A percentile compares a stretch with the other conserved stretches of the same genome.
These are phyloP conservation scores for Gambelia wislizenii DNA, from an alignment of 2,797 vertebrate species.

Conservation along the genomic window DNA sequence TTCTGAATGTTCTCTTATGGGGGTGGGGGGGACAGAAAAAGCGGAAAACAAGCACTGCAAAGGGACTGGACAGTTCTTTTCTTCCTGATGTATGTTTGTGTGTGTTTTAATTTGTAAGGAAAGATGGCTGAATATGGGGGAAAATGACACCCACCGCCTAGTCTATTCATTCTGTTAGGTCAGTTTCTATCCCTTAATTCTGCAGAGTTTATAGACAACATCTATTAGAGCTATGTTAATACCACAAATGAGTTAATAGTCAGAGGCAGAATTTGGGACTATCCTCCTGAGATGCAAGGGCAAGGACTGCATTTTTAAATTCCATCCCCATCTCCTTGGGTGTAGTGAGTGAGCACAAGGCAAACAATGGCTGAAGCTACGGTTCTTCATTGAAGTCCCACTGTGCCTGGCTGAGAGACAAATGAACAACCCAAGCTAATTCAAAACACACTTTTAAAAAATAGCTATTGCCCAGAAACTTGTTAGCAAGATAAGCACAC, in stretches of 20 bases:
- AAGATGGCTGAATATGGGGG: background rate
- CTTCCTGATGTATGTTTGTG: background rate
- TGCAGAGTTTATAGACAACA: background rate
- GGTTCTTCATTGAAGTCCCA: fast-evolving
- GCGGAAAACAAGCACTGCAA: background rate
- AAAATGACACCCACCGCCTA: background rate
- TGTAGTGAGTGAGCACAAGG: background rate
- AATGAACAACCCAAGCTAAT: background rate
- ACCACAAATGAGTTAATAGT: background rate
- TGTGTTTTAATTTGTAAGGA: background rate
- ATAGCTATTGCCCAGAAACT: no score
- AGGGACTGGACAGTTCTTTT: background rate
- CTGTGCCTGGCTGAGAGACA: background rate
- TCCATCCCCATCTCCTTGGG: no score
- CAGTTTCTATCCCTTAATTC: background rate
- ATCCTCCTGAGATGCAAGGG: background rate
- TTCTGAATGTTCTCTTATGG: no score
- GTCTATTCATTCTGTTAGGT: background rate
- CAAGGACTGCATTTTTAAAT: background rate
- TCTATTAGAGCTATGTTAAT: no score
- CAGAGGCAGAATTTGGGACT: background rate
- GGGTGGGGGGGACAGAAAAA: background rate
- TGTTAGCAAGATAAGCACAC: no score
- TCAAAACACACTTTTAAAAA: background rate
- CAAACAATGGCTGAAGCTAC: background rate